Conservation (phyloP, 1,140 invertebrate species). For the Aphelenchoides avenae region DNA sequence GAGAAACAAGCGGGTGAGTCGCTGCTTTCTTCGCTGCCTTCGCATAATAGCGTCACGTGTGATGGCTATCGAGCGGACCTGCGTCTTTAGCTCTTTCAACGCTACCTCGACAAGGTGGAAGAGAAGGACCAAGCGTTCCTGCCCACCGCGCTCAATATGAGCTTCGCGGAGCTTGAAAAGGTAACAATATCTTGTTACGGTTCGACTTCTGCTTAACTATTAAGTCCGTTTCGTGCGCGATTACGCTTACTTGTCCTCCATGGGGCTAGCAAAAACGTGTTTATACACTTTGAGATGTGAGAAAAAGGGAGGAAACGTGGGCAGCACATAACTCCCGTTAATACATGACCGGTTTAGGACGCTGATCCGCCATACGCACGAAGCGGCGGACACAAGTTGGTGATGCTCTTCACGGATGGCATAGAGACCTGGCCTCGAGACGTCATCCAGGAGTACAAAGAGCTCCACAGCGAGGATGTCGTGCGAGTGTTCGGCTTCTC, state of each 20-base stretch:
- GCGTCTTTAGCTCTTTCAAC: slow-evolving; percentile 46
- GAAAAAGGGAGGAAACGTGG: neutral
- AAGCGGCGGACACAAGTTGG: slow-evolving; percentile 51
- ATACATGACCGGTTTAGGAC: slow-evolving; percentile 1
- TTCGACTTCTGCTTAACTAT: neutral
- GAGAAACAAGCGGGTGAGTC: slow-evolving; percentile 28
- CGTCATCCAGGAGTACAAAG: slow-evolving; percentile 41
- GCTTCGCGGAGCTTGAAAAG: slow-evolving; percentile 40
- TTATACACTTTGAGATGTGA: too few species aligned
- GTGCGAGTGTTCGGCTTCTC: slow-evolving; percentile 54
- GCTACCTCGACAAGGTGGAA: slow-evolving; percentile 49
- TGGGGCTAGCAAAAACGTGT: too few species aligned
- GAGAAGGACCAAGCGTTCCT: slow-evolving; percentile 53
- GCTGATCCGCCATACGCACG: neutral
- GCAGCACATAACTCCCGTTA: too few species aligned
- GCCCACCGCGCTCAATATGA: slow-evolving; percentile 52
- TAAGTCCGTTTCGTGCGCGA: too few species aligned
- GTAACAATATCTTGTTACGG: slow-evolving; percentile 20
- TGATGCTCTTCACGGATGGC: slow-evolving; percentile 57
- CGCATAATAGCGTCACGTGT: slow-evolving; percentile 4
- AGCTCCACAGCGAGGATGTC: slow-evolving; percentile 28
- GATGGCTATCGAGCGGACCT: too few species aligned
- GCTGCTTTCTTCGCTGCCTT: neutral
- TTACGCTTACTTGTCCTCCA: too few species aligned
- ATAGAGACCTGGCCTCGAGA: slow-evolving; percentile 55